A percentile compares a stretch with the other conserved stretches of the same genome.
phyloP scores from a whole-genome alignment of 2,113 vertebrate species.

The Stegastes partitus region DNA sequence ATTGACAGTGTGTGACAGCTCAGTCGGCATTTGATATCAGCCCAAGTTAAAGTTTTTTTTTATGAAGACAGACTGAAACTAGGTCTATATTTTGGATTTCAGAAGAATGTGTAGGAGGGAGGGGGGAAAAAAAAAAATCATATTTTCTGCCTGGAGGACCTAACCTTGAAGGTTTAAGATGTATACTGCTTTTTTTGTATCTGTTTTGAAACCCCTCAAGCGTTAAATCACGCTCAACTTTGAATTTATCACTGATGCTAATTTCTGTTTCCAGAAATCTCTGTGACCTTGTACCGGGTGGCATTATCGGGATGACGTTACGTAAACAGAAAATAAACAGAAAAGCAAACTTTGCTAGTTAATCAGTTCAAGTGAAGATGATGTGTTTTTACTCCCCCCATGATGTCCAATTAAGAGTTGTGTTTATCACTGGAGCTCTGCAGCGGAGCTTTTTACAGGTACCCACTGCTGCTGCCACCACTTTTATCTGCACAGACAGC shows the following conservation, averaged over 20 bases:
- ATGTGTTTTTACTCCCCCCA: conserved; percentile 69
- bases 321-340: conserved; percentile 59
- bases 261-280: conserved; percentile 64
- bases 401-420: conserved; percentile 78
- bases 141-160: conserved; percentile 62
- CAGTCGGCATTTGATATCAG: conserved; percentile 62
- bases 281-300: conserved; percentile 55
- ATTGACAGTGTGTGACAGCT: conserved; percentile 73
- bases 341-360: conserved; percentile 76
- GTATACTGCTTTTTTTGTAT: conserved; percentile 31
- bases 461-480: conserved; percentile 59
- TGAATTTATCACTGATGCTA: conserved; percentile 55
- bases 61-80: conserved; percentile 59
- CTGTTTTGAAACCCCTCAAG: conserved; percentile 36
- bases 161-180: conserved; percentile 69
- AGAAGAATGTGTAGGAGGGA: conserved; percentile 61
- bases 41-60: conserved; percentile 58
- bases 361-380: conserved; percentile 70
- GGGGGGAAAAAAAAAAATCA: neutral
- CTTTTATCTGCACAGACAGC: conserved; percentile 77
- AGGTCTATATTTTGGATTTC: conserved; percentile 62
- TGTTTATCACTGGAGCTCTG: conserved; percentile 72
- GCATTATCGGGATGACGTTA: conserved; percentile 33
- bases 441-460: conserved; percentile 69
- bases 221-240: conserved; percentile 47